These are phyloP conservation scores for Mycalesis mineus DNA, from an alignment of 2,888 invertebrate species.

Conservation along the genomic window DNA sequence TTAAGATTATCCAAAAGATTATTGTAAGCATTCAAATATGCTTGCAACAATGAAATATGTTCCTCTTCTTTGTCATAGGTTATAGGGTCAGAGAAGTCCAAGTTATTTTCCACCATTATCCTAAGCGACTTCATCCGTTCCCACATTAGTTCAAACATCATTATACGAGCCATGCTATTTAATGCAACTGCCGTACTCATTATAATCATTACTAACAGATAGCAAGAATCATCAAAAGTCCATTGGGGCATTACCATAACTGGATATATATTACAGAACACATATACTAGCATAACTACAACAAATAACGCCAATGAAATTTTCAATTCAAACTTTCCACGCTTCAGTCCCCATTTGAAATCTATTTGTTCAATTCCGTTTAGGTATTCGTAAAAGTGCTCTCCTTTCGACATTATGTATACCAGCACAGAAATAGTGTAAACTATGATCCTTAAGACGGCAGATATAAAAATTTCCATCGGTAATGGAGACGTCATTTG, in stretches of 20 bases:
- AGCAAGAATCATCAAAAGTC: too few species aligned
- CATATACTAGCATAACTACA: background rate
- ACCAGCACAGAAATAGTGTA: background rate
- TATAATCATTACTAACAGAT: background rate
- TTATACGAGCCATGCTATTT: background rate
- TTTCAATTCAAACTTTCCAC: too few species aligned
- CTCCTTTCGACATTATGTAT: background rate
- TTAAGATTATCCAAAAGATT: slow-evolving; percentile 5
- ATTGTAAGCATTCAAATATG: slow-evolving; percentile 1
- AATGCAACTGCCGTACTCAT: background rate
- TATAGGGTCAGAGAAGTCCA: background rate
- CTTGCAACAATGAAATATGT: background rate
- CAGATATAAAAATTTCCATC: background rate
- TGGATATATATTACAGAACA: background rate
- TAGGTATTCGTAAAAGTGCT: too few species aligned
- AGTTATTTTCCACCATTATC: slow-evolving; percentile 10
- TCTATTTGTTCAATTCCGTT: too few species aligned
- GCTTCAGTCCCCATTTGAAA: too few species aligned
- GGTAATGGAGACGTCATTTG: background rate
- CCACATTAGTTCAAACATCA: slow-evolving; percentile 18
- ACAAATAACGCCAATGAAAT: background rate
- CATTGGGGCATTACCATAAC: background rate
- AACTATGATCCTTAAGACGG: background rate
- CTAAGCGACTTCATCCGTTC: slow-evolving; percentile 13
- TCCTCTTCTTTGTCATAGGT: background rate